A percentile compares a stretch with the other conserved stretches of the same genome.
Conservation (phyloP, 2,888 invertebrate species). For the Lasioglossum villosulum region DNA sequence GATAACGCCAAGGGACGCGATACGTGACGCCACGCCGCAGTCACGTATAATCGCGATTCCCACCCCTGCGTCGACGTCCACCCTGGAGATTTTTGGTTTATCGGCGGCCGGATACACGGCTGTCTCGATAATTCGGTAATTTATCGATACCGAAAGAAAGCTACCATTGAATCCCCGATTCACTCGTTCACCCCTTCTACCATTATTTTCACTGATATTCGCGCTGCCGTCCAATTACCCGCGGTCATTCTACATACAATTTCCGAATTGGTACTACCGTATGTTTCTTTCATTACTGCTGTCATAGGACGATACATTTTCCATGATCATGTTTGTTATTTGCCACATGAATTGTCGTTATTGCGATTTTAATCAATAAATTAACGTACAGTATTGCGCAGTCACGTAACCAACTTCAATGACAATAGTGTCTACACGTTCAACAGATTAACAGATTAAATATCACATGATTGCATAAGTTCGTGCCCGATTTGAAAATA, state of each 20-base stretch:
- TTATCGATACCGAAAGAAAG: constrained; percentile 42
- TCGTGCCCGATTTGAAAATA: too few species aligned
- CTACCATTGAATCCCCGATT: constrained; percentile 15
- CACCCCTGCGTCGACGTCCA: not conserved
- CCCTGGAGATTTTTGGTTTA: constrained; percentile 58
- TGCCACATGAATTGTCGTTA: too few species aligned
- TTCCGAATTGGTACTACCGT: not conserved
- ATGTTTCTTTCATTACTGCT: too few species aligned
- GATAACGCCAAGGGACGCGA: constrained; percentile 61
- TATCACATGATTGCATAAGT: too few species aligned
- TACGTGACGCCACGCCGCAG: constrained; percentile 46
- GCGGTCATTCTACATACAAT: not conserved
- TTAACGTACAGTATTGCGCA: too few species aligned
- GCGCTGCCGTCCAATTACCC: not conserved
- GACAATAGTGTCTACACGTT: too few species aligned
- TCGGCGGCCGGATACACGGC: constrained; percentile 18
- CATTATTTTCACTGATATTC: not conserved
- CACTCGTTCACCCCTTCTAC: not conserved
- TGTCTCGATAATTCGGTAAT: constrained; percentile 44
- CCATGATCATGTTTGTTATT: too few species aligned
- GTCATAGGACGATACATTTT: too few species aligned
- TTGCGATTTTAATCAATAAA: too few species aligned
- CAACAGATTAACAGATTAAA: too few species aligned
- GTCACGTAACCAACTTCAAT: too few species aligned
- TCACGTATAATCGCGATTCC: constrained; percentile 45